Evolutionary conservation across 2,888 invertebrate genomes (phyloP), one percentile per base, ranked within the genome.

Genomic region (Lithodes maja): DNA sequence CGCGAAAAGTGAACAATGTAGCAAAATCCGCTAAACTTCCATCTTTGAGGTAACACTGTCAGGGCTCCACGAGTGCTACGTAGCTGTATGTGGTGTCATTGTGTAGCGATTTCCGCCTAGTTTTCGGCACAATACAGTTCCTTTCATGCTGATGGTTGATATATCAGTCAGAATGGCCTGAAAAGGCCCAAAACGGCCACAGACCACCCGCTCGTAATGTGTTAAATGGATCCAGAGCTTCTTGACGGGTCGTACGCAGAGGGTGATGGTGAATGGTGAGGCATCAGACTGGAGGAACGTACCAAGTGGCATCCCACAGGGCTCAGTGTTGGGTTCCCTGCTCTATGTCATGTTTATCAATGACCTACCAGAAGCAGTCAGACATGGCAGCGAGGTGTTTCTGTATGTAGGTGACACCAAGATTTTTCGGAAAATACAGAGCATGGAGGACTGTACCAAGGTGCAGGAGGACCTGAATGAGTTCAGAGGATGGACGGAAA

Each of bases 401-500:
- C 79, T 53, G 15, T 79, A 79, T 79, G 79, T 9, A 0, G 53
- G n/a, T 53, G 53, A 79, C n/a, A 79, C 79, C 2, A 79, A 79
- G 79, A 79, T 79, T 68, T 61, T 2, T n/a, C 2, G 82, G 52
- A 82, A 71, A 33, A 61, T 82, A 1, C 5, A 50, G 15, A 82
- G n/a, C 33, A 1, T 52, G 2, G 68, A 71, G 52, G 82, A 82
- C 52, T 68, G 9, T 61, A 82, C 49, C 2, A 68, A 82, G 68
- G 53, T 79, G 53, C 79, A 79, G 53, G 84, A 84, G 2, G 84
- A 84, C 54, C 52, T 84, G 74, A 52, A 84, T 54, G 74, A 74
- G 17, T 75, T 84, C 33, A 71, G 74, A 17, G 15, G 17, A 1
- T 84, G 74, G 74, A 53, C 54, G 74, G 74, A 75, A 17, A 74